Evolutionary conservation across 2,888 invertebrate genomes (phyloP).

Genomic region (Conchocele bisecta): DNA sequence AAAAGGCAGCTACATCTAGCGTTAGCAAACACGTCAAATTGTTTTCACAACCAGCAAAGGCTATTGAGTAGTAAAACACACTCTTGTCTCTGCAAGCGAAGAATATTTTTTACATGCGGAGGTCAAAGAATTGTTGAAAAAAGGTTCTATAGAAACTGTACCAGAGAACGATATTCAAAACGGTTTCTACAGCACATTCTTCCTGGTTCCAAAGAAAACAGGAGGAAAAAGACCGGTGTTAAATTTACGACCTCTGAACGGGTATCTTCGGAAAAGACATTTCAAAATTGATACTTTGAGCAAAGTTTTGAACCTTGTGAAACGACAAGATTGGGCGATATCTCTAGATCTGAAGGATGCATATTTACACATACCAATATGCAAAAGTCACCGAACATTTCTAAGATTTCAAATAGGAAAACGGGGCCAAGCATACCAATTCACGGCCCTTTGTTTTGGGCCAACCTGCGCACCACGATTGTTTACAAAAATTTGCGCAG

Average conservation of each 20-base stretch:
- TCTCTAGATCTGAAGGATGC: no score
- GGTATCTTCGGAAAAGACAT: conserved; percentile 24
- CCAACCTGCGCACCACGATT: conserved; percentile 16
- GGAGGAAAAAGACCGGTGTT: conserved; percentile 37
- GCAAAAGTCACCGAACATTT: no score
- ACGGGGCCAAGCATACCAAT: conserved; percentile 19
- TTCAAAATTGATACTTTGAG: no score
- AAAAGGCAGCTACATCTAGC: conserved; percentile 7
- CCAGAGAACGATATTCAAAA: conserved; percentile 5
- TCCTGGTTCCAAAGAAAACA: conserved; percentile 33
- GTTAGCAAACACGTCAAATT: no score
- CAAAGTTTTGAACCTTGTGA: conserved; percentile 30
- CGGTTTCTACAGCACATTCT: conserved; percentile 44
- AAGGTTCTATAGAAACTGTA: conserved; percentile 25
- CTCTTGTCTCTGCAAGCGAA: no score
- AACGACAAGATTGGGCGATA: conserved; percentile 27
- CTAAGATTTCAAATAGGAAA: no score
- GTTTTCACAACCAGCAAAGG: conserved; percentile 1
- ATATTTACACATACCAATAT: no score
- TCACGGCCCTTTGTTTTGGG: no score
- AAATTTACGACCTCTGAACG: conserved; percentile 42
- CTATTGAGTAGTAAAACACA: conserved; percentile 25
- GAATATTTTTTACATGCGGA: conserved; percentile 24
- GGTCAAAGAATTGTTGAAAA: conserved; percentile 27
- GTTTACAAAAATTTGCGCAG: conserved; percentile 35